Conservation (phyloP, 2,888 invertebrate species). For the Fissipunctia ypsillon region DNA sequence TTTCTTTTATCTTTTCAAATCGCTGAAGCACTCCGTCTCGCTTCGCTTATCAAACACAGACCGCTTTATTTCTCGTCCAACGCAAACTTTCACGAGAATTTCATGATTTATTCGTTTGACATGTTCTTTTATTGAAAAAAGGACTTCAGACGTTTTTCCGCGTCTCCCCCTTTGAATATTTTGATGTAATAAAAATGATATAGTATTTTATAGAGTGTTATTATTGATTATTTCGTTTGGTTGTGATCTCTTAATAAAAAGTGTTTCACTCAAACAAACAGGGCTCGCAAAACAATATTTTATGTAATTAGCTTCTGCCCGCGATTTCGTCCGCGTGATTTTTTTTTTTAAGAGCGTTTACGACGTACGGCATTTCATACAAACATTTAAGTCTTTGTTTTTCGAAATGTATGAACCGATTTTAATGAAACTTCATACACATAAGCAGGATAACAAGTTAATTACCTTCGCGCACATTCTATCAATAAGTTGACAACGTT, state of each 20-base stretch:
- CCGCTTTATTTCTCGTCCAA: conserved; percentile 55
- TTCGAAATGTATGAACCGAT: too few species aligned
- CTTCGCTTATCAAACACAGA: conserved; percentile 55
- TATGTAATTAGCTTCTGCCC: too few species aligned
- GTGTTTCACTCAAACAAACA: too few species aligned
- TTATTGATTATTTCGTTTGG: conserved; percentile 20
- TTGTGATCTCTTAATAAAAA: background rate
- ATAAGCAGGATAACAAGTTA: too few species aligned
- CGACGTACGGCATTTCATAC: too few species aligned
- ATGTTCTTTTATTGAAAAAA: conserved; percentile 68
- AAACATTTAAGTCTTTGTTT: too few species aligned
- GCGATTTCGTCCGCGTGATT: too few species aligned
- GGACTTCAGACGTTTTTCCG: conserved; percentile 51
- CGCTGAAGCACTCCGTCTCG: conserved; percentile 49
- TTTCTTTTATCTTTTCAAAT: conserved; percentile 61
- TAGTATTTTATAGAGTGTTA: background rate
- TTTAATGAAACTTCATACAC: too few species aligned
- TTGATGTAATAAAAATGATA: conserved; percentile 42
- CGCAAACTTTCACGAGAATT: conserved; percentile 68
- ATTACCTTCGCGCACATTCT: too few species aligned
- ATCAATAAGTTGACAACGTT: too few species aligned
- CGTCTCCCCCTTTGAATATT: conserved; percentile 55
- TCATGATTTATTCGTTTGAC: conserved; percentile 70
- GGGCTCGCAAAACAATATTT: too few species aligned
- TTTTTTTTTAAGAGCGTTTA: too few species aligned